Evolutionary conservation across 2,113 vertebrate species (phyloP).

Genomic region (Leucosticte australis): DNA sequence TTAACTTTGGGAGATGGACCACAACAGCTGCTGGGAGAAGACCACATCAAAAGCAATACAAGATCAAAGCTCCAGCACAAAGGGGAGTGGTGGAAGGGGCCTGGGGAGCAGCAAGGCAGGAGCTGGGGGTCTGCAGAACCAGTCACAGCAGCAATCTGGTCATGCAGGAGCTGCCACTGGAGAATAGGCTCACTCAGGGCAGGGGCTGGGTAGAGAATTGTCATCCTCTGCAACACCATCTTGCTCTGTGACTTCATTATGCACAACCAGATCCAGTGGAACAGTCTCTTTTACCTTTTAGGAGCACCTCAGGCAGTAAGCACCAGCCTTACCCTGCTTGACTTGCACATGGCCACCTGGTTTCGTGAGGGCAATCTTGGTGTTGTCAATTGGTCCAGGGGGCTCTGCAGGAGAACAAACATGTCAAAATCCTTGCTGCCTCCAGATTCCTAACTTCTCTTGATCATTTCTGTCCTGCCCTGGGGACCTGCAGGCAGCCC

Average conservation of each 20-base stretch:
- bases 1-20: neutral
- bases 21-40: neutral
- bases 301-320: neutral
- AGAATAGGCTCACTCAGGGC: neutral
- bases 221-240: neutral
- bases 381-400: slow-evolving; percentile 95
- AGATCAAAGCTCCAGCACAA: neutral
- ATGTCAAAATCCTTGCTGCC: fast-evolving
- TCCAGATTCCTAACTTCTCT: neutral
- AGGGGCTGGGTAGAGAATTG: neutral
- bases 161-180: neutral
- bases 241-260: neutral
- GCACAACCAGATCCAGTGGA: neutral
- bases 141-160: neutral
- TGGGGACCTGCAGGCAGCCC: neutral
- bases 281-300: neutral
- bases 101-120: neutral
- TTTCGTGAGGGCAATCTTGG: slow-evolving; percentile 88
- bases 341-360: slow-evolving; percentile 91
- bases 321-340: slow-evolving; percentile 83
- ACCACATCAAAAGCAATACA: neutral
- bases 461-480: neutral
- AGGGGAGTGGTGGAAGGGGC: neutral
- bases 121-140: neutral
- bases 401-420: slow-evolving; percentile 77